Base-by-base conservation (phyloP, 2,113 vertebrate species). In the Fukomys damarensis region DNA sequence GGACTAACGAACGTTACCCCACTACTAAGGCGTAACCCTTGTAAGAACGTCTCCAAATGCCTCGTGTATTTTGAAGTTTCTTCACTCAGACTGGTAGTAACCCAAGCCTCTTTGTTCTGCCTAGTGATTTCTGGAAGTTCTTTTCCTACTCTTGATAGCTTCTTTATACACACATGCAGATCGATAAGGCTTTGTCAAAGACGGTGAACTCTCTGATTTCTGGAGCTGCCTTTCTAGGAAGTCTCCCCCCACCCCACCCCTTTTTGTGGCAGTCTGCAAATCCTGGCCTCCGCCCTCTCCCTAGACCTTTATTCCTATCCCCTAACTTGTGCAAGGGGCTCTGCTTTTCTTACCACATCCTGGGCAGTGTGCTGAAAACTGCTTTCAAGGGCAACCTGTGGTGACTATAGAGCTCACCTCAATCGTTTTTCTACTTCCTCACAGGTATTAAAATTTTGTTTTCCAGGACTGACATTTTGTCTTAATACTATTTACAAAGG, bases 341-440 rank as follows among this genome's bases (percentile, higher is more conserved):
- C 80, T 92, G 7, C n/a, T 91, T 81, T 76, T 13, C 2, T 41
- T 74, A 14, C 32, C n/a, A 35, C 20, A 13, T 5, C 3, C 10
- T 41, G 6, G n/a, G 28, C 35, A 90, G 46, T 24, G 3, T 76
- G 54, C 54, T 92, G 81, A 32, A 95, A 89, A 65, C 52, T 72
- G 19, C 30, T 14, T 70, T 59, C 26, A 89, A 38, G 30, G 19
- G 30, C 54, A 89, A 86, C 5, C 20, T 52, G 0, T 58, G 38
- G 16, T 79, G 70, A 12, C 68, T 20, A 49, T 0, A 11, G 10
- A n/a, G 59, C 46, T 86, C 46, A 54, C 9, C 49, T 68, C 56
- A 59, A 81, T 59, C 35, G 30, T 59, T 77, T 95, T 89, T 41
- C 63, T 77, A 32, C 46, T 95, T 70, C 28, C n/a, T 95, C 38